Evolutionary conservation across 2,888 invertebrate genomes (phyloP).

Genomic region (Cryptocheilus praepositus): DNA sequence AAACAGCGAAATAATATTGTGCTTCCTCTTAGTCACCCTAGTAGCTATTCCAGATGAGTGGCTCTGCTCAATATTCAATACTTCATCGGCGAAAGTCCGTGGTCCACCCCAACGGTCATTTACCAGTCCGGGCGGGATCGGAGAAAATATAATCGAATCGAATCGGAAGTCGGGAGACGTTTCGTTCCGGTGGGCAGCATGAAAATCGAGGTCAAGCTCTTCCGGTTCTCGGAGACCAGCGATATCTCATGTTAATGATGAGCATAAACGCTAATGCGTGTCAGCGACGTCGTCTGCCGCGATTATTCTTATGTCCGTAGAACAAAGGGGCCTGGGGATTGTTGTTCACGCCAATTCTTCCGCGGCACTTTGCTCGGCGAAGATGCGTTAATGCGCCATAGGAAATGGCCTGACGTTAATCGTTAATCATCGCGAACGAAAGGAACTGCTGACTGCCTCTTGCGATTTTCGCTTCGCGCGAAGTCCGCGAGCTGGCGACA

Average conservation of each 20-base stretch:
- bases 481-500: slow-evolving; percentile 28
- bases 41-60: too few species aligned
- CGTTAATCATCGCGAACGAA: slow-evolving; percentile 5
- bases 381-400: not conserved
- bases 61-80: slow-evolving; percentile 61
- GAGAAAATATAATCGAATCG: slow-evolving; percentile 70
- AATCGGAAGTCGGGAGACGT: slow-evolving; percentile 66
- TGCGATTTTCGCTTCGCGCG: slow-evolving; percentile 1
- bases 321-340: slow-evolving; percentile 29
- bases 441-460: not conserved
- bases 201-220: slow-evolving; percentile 71
- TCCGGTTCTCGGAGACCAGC: slow-evolving; percentile 58
- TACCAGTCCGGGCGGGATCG: slow-evolving; percentile 30
- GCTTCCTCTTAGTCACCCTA: too few species aligned
- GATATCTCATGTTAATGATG: slow-evolving; percentile 55
- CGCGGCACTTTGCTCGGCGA: too few species aligned
- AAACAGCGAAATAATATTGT: too few species aligned
- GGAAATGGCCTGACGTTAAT: slow-evolving; percentile 4
- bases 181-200: slow-evolving; percentile 59
- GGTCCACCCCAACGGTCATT: slow-evolving; percentile 38
- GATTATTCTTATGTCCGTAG: slow-evolving; percentile 32
- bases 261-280: slow-evolving; percentile 45
- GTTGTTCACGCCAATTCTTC: too few species aligned
- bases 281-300: slow-evolving; percentile 4
- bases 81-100: slow-evolving; percentile 45